A percentile compares a stretch with the other conserved stretches of the same genome.
Conservation (phyloP, 2,888 invertebrate species). For the Eupithecia abbreviata region DNA sequence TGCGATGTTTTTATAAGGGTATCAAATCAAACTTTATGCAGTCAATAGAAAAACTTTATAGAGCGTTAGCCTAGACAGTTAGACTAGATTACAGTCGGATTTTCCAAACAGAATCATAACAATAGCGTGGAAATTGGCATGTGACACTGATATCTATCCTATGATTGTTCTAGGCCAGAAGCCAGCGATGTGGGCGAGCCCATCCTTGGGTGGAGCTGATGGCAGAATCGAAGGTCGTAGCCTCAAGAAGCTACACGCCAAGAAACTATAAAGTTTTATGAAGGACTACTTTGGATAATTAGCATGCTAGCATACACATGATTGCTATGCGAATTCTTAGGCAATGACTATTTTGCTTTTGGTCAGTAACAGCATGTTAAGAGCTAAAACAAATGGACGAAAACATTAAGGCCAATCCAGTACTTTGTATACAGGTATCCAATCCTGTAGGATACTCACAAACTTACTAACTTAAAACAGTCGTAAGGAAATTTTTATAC, state of each 20-base stretch:
- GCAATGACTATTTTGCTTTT: not conserved
- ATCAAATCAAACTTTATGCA: not conserved
- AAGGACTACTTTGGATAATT: conserved; percentile 6
- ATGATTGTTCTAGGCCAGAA: conserved; percentile 54
- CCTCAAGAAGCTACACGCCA: conserved; percentile 38
- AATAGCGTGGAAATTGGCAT: conserved; percentile 29
- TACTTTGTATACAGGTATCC: not conserved
- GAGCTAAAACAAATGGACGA: not conserved
- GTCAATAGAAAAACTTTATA: not conserved
- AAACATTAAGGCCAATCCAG: not conserved
- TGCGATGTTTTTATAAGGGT: not conserved
- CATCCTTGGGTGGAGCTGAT: conserved; percentile 63
- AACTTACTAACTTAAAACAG: too few relatives aligned
- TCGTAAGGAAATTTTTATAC: too few relatives aligned
- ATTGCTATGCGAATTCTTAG: not conserved
- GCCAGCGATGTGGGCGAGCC: conserved; percentile 60
- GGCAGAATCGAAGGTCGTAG: conserved; percentile 59
- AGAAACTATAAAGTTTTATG: conserved; percentile 28
- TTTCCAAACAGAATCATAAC: not conserved
- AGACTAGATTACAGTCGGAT: not conserved
- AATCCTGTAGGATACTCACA: too few relatives aligned
- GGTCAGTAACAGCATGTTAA: not conserved
- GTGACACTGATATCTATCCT: conserved; percentile 44
- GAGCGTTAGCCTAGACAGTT: not conserved
- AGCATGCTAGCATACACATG: conserved; percentile 4